Evolutionary conservation across 2,888 invertebrate genomes (phyloP).

Genomic region (Hydrotaea cyrtoneurina): DNA sequence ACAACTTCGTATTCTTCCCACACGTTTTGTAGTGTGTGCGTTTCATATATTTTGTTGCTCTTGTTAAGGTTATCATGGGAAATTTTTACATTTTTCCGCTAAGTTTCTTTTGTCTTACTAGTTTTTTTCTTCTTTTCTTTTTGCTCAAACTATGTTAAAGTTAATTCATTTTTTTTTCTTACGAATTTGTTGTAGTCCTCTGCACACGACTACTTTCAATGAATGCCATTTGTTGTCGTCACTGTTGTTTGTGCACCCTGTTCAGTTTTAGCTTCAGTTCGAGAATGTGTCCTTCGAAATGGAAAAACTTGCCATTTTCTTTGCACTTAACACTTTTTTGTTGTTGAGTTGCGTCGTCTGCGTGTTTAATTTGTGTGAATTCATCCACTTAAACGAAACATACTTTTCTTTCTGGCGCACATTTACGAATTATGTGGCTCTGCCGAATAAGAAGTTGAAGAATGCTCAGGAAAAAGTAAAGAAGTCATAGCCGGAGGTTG

Average conservation of each 20-base stretch:
- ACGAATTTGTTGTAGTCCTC: neutral
- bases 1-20: too few species aligned
- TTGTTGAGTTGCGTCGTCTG: neutral
- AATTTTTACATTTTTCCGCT: neutral
- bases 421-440: too few species aligned
- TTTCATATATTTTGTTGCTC: too few species aligned
- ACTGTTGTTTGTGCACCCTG: neutral
- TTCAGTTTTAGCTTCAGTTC: too few species aligned
- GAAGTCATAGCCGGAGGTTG: too few species aligned
- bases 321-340: neutral
- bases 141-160: neutral
- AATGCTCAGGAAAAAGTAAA: too few species aligned
- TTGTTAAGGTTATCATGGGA: too few species aligned
- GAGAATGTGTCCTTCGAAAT: neutral
- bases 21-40: too few species aligned
- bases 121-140: neutral
- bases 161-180: neutral
- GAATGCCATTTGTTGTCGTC: neutral
- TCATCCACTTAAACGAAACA: constrained; percentile 4
- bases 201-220: neutral
- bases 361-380: constrained; percentile 8
- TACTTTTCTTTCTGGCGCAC: neutral
- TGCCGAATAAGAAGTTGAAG: too few species aligned
- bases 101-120: neutral
- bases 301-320: neutral